Base-by-base conservation (phyloP, 2,113 vertebrate species). In the Cyanocitta stelleri region DNA sequence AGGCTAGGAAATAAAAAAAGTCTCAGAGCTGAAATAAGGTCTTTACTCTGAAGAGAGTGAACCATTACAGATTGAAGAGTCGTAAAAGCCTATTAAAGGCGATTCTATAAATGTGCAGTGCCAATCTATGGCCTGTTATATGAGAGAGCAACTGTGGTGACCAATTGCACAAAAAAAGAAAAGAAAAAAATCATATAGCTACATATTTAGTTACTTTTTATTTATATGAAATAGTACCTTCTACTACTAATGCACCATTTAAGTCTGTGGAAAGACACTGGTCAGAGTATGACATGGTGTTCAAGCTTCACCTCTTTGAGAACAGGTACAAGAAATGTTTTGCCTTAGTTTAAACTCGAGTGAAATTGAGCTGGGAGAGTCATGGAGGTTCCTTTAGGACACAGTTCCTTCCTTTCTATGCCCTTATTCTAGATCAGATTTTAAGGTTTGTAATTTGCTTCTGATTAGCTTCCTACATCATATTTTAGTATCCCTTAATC, bases 401-500 rank as follows among this genome's bases (percentile, higher is more conserved):
- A 52, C 30, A 85, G 20, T 66, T 84, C n/a, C 26, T 89, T 84
- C 29, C 17, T 79, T 81, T 64, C 32, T 72, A 6, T 1, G 6
- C 16, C 17, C 11, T 93, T 89, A 56, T 68, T 87, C 61, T 62
- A 68, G 11, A 62, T 68, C 59, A 81, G 14, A 30, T 73, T 87
- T 89, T 73, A 54, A 80, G 41, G 32, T 37, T 82, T 85, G 27
- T 63, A 44, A 41, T 83, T 91, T 82, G 33, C 41, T 93, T 82
- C 75, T 82, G 52, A 43, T 33, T 68, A 41, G 48, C 22, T 82
- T 79, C 30, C 58, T 41, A 23, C 41, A 39, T 80, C 12, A 27
- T 66, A 16, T 90, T 94, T 85, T 90, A 77, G 59, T 76, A 49
- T 51, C 16, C 22, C 19, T 88, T 66, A 94, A 79, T 43, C 23